Conservation (phyloP, 1,140 invertebrate genomes). For the Lepidurus packardi region DNA sequence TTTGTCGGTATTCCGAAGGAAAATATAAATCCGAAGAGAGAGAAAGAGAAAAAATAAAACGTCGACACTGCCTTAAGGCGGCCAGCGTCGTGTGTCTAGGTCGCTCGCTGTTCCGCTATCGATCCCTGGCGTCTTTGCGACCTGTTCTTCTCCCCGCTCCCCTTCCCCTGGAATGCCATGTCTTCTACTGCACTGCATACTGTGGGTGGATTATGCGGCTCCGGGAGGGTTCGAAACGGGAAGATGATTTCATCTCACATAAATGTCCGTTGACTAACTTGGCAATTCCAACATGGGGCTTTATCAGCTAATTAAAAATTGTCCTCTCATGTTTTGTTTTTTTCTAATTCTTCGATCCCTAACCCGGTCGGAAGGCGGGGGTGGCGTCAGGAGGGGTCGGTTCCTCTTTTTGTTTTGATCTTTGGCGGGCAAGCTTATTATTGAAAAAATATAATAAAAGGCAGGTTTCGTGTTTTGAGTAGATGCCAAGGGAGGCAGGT, state of each 20-base stretch:
- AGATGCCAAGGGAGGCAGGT: conserved; percentile 9
- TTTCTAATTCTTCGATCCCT: not conserved
- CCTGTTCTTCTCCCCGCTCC: not conserved
- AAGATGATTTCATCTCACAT: not conserved
- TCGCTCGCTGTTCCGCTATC: not conserved
- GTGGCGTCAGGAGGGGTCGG: not conserved
- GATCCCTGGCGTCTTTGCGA: conserved; percentile 5
- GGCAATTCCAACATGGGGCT: not conserved
- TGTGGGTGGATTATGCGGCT: not conserved
- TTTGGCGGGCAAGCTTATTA: not conserved
- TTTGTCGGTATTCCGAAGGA: not conserved
- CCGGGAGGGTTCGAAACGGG: not conserved
- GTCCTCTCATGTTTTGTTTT: not conserved
- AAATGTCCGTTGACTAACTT: not conserved
- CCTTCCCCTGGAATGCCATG: not conserved
- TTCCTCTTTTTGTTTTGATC: conserved; percentile 7
- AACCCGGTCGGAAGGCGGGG: not conserved
- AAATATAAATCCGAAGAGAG: not conserved
- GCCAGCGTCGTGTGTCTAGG: not conserved
- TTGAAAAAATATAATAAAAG: not conserved
- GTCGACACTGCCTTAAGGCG: not conserved
- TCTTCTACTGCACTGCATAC: not conserved
- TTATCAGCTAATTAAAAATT: conserved; percentile 20
- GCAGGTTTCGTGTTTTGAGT: not conserved
- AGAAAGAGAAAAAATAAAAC: not conserved